phyloP scores from a whole-genome alignment of 2,888 invertebrate species.

The Cynaeus angustus region DNA sequence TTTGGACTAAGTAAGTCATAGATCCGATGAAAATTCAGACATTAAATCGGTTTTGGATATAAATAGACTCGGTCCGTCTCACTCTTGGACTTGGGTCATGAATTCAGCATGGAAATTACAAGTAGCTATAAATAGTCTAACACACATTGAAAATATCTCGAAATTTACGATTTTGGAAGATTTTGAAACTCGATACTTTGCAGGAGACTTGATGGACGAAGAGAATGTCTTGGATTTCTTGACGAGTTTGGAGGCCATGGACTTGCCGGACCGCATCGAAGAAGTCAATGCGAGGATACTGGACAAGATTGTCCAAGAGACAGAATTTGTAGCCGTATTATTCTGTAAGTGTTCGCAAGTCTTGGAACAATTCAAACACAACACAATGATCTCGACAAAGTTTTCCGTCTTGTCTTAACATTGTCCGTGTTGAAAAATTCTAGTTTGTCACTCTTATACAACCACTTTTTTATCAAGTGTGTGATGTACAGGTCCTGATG shows the following conservation, averaged over 20 bases:
- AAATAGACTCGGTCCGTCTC: constrained; percentile 51
- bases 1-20: constrained; percentile 10
- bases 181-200: constrained; percentile 6
- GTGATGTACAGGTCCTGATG: constrained; percentile 74
- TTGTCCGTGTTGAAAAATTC: constrained; percentile 24
- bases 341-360: constrained; percentile 88
- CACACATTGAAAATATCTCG: constrained; percentile 34
- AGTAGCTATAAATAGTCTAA: constrained; percentile 34
- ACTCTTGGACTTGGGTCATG: constrained; percentile 49
- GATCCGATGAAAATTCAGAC: constrained; percentile 47
- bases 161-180: constrained; percentile 1
- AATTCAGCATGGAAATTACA: constrained; percentile 46
- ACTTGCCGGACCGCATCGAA: constrained; percentile 94
- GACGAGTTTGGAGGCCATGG: constrained; percentile 95
- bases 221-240: constrained; percentile 94
- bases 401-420: constrained; percentile 35
- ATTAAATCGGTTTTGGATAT: constrained; percentile 49
- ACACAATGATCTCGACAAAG: constrained; percentile 11
- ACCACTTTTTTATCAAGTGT: constrained; percentile 56
- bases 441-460: constrained; percentile 37
- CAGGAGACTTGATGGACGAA: constrained; percentile 96
- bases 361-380: constrained; percentile 2
- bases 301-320: constrained; percentile 91
- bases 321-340: constrained; percentile 92
- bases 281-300: constrained; percentile 95